Evolutionary conservation across 1,140 invertebrate species (phyloP), one percentile per base, ranked within the genome.

Genomic region (Pygmarrhopalites habei): DNA sequence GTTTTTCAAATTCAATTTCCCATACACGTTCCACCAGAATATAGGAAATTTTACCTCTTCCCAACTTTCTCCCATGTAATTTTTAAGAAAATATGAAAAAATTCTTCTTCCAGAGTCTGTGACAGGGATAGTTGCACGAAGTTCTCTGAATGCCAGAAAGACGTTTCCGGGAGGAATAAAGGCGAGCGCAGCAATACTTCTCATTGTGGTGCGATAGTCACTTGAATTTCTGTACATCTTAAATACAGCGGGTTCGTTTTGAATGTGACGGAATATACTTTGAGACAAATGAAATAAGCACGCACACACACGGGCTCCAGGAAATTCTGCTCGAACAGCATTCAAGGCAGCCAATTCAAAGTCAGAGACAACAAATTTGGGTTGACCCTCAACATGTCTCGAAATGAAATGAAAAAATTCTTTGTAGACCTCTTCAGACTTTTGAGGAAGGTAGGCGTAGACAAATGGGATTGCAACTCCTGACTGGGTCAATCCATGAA

Each of bases 321-420:
- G 56, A 58, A 58, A 58, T 4, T 46, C 35, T 41, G 44, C 15
- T 21, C 32, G 25, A 41, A 28, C 44, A 58, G 32, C 53, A n/a
- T 56, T 25, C 7, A 56, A 32, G 12, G 25, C 25, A 28, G 23
- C 53, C 14, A 56, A 14, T 58, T 58, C 56, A 44, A 58, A 58
- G 29, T 58, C 56, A 15, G 41, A 41, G 15, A 58, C 26, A 17
- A 58, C 41, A 32, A 12, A 58, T 58, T 3, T 21, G n/a, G 56
- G 56, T 41, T 44, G 7, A 7, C 35, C 35, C 7, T 10, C 35
- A 39, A 17, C 17, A 17, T 7, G 10, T 39, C 17, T 7, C 10
- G 10, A 10, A 7, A 39, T 17, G 7, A 39, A 7, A 39, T 17
- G 35, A 17, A 39, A 39, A 17, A 39, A 39, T 10, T 17, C 17